Base-by-base conservation (phyloP, 2,888 invertebrate species). In the Caenorhabditis afra region DNA sequence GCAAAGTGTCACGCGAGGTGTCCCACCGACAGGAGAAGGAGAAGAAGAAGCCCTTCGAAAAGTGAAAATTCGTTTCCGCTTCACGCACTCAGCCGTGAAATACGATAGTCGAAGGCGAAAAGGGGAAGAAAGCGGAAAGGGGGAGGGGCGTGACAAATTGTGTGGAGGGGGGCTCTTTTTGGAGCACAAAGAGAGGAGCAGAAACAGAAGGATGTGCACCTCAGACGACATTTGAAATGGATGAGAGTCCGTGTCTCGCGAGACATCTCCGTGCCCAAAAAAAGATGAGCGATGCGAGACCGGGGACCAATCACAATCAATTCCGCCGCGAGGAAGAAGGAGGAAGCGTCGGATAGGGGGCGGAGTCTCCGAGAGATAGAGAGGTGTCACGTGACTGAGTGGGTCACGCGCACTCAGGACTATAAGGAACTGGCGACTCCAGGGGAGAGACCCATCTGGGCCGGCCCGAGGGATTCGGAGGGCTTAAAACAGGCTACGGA, bases 141-240 rank as follows among this genome's bases (percentile, higher is more conserved):
- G 18, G 45, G 55, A 55, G 59, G 35, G 66, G 59, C 62, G 29
- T 29, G 68, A 64, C 62, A 66, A 76, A 76, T 62, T 76, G 45
- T 76, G 45, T 20, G 44, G 35, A 62, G 64, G 49, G 58, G 57
- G 52, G 44, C 50, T 62, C 68, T 59, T 59, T 22, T 50, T 16
- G 49, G 53, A 20, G 41, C 45, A 59, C 37, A 65, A 58, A 70
- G 50, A 22, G 23, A 57, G 41, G 37, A 37, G 55, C 45, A 62
- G 41, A 55, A 59, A 39, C 47, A 39, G 49, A 74, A 47, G 53
- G 49, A 70, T 41, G 45, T 66, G 53, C 65, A 75, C 74, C 61
- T 75, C 65, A 66, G 74, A 66, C 65, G 76, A 77, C 76, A 77
- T 77, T 77, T 68, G 76, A 77, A 77, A 77, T 77, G 76, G 70